Conservation (phyloP, 2,888 invertebrate species). For the Agrotis segetum region DNA sequence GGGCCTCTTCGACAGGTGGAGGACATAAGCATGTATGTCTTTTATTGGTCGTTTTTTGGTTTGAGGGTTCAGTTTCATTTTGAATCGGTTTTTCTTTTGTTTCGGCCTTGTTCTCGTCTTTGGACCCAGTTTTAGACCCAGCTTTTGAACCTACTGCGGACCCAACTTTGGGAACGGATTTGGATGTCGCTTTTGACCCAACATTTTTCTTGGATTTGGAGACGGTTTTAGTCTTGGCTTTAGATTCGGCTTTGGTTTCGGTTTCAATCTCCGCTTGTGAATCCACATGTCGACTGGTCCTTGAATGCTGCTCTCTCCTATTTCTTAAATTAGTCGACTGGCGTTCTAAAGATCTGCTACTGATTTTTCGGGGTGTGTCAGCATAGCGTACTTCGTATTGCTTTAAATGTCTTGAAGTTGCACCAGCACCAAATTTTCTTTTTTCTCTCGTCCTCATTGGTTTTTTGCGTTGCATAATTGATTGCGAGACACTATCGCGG, state of each 20-base stretch:
- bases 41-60: neutral
- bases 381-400: conserved; percentile 6
- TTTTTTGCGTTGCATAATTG: conserved; percentile 24
- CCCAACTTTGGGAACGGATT: neutral
- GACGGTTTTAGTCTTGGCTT: neutral
- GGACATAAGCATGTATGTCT: conserved; percentile 6
- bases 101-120: neutral
- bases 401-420: conserved; percentile 19
- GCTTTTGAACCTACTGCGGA: neutral
- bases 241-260: neutral
- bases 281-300: conserved; percentile 48
- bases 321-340: conserved; percentile 23
- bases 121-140: neutral
- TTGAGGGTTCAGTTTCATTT: neutral
- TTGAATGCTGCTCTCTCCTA: conserved; percentile 46
- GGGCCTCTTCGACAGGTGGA: conserved; percentile 7
- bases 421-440: conserved; percentile 12
- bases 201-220: neutral
- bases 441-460: conserved; percentile 16
- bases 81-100: no score
- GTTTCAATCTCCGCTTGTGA: conserved; percentile 52
- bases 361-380: conserved; percentile 26
- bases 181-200: neutral
- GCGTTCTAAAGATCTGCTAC: conserved; percentile 38
- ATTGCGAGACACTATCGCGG: conserved; percentile 48